Conservation (phyloP, 2,888 invertebrate species). For the Sepioteuthis lessoniana region DNA sequence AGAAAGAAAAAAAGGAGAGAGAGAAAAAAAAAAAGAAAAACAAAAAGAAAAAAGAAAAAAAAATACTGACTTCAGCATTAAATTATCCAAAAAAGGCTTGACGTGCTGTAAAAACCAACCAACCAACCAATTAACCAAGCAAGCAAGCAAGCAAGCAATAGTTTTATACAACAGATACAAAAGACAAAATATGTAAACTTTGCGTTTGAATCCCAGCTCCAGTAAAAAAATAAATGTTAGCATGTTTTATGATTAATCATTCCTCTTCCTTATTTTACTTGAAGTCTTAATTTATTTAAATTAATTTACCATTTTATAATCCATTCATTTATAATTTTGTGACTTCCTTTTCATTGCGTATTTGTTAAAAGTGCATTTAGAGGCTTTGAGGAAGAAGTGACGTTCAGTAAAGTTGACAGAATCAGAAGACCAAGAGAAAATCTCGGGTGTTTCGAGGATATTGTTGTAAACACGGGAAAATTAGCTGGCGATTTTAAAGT, state of each 20-base stretch:
- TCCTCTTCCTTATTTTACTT: not conserved
- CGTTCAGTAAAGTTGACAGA: not conserved
- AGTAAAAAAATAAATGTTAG: not conserved
- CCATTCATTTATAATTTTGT: not conserved
- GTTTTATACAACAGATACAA: too few species aligned
- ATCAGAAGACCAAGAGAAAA: not conserved
- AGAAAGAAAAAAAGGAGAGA: too few species aligned
- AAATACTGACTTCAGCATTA: too few species aligned
- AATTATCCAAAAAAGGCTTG: too few species aligned
- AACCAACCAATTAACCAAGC: too few species aligned
- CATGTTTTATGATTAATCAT: not conserved
- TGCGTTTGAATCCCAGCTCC: not conserved
- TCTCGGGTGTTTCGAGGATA: not conserved
- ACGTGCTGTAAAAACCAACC: too few species aligned
- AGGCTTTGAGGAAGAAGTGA: not conserved
- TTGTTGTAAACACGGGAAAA: not conserved
- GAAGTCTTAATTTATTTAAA: not conserved
- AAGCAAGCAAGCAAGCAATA: too few species aligned
- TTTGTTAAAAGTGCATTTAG: not conserved
- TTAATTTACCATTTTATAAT: not conserved
- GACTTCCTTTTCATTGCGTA: not conserved
- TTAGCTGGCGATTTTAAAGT: not conserved
- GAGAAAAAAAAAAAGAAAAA: too few species aligned
- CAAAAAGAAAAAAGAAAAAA: too few species aligned
- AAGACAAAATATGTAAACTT: not conserved